A percentile compares a stretch with the other conserved stretches of the same genome.
Conservation (phyloP, 2,113 vertebrate genomes). For the Heloderma charlesbogerti region DNA sequence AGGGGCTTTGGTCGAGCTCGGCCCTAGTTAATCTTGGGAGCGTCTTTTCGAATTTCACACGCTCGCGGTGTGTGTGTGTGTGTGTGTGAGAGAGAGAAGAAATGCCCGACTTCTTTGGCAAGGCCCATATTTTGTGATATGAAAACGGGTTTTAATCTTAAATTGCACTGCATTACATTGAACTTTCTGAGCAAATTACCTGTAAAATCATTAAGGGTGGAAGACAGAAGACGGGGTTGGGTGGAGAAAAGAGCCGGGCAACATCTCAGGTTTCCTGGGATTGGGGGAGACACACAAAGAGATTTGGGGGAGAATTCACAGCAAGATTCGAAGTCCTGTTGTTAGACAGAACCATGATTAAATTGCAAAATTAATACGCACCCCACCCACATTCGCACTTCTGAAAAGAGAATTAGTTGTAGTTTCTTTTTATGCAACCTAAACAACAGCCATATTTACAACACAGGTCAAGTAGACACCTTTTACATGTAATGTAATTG, state of each 20-base stretch:
- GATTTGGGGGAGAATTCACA: background rate
- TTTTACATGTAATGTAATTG: background rate
- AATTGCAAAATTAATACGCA: background rate
- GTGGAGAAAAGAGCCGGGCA: background rate
- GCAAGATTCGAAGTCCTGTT: background rate
- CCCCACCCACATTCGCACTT: background rate
- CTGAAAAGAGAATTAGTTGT: background rate
- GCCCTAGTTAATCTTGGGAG: background rate
- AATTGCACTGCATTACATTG: background rate
- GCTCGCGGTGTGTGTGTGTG: too few species aligned
- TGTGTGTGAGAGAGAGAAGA: background rate
- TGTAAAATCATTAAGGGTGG: background rate
- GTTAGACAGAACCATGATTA: background rate
- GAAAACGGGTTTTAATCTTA: background rate
- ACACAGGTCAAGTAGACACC: background rate
- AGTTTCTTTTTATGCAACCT: background rate
- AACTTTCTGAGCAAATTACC: background rate
- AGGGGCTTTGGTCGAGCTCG: background rate
- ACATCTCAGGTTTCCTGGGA: background rate
- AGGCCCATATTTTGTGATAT: background rate
- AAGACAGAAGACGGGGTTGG: background rate
- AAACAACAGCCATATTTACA: background rate
- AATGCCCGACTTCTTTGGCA: background rate
- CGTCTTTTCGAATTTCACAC: background rate
- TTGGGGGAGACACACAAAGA: background rate